Base-by-base conservation (phyloP, 2,888 invertebrate genomes). In the Heliconius sara region DNA sequence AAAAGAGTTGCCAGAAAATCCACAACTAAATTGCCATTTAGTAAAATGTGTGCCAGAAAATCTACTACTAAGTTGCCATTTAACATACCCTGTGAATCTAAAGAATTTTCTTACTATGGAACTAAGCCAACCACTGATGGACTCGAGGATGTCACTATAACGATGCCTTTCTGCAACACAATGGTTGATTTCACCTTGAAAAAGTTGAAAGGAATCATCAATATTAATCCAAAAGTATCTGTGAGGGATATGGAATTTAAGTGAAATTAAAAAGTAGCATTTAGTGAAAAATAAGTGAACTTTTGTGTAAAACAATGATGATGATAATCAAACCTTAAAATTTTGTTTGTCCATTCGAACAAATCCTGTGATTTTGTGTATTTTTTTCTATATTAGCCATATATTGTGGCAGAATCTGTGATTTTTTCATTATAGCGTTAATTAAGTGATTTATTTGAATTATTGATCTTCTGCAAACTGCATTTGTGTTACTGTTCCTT, bases 151-250 rank as follows among this genome's bases (percentile, higher is more conserved):
- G 91, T 96, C 1, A 95, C 91, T 3, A 95, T 96, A 0, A 90
- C 93, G 0, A 95, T 96, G 90, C 93, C 96, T 0, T 91, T 96
- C 75, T 94, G 93, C 57, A 95, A 96, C n/a, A 92, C 92, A 22
- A 88, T 91, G 80, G 91, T 96, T 81, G 87, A 89, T 7, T 88
- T 92, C 30, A 94, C 95, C 16, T 91, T 96, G 72, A 90, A 92
- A 19, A 95, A 96, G 78, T 88, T 96, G 52, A 78, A 63, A 16
- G 78, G 78, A 27, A 78, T 82, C 7, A 80, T 81, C 30, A 75
- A 82, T 63, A 81, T 80, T 22, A 74, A 81, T 43, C 82, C 82
- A 6, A 60, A 67, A 27, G 81, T 82, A 60, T 6, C n/a, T 4
- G 71, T 80, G 19, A 78, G 19, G 52, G 4, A 74, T 47, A n/a